These are phyloP conservation scores for Hesperophylax magnus DNA, from an alignment of 1,140 invertebrate genomes.

Conservation along the genomic window DNA sequence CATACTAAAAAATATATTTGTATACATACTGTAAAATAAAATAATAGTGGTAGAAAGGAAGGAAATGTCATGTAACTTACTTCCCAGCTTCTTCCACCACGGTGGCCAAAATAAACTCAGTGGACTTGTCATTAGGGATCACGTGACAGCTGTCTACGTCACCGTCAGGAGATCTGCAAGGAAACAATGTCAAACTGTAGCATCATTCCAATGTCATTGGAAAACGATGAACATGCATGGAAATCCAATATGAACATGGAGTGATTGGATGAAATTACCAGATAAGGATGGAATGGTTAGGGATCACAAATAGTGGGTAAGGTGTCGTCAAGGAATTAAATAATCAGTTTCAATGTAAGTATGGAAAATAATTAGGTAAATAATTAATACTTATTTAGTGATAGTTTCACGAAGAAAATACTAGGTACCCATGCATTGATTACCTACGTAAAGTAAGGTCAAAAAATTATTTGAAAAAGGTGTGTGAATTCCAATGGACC, in stretches of 20 bases:
- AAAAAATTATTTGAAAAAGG: no score
- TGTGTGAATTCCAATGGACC: no score
- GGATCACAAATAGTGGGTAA: background rate
- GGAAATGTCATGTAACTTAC: slow-evolving; percentile 63
- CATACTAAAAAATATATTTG: no score
- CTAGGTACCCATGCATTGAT: no score
- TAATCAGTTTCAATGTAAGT: background rate
- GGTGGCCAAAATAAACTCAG: slow-evolving; percentile 89
- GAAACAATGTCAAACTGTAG: background rate
- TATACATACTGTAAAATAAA: background rate
- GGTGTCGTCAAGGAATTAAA: background rate
- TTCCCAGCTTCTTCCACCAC: slow-evolving; percentile 85
- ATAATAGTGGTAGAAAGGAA: background rate
- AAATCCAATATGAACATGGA: background rate
- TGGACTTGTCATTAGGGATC: slow-evolving; percentile 91
- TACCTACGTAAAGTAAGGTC: no score
- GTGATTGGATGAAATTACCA: background rate
- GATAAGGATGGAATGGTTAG: background rate
- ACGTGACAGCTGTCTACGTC: slow-evolving; percentile 83
- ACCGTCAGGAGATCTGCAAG: slow-evolving; percentile 62
- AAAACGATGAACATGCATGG: slow-evolving; percentile 10
- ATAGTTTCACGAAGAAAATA: no score
- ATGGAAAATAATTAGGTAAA: background rate
- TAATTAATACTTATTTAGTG: no score
- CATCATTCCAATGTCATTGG: slow-evolving; percentile 14